Evolutionary conservation across 2,888 invertebrate genomes (phyloP).

Genomic region (Thymelicus lineola): DNA sequence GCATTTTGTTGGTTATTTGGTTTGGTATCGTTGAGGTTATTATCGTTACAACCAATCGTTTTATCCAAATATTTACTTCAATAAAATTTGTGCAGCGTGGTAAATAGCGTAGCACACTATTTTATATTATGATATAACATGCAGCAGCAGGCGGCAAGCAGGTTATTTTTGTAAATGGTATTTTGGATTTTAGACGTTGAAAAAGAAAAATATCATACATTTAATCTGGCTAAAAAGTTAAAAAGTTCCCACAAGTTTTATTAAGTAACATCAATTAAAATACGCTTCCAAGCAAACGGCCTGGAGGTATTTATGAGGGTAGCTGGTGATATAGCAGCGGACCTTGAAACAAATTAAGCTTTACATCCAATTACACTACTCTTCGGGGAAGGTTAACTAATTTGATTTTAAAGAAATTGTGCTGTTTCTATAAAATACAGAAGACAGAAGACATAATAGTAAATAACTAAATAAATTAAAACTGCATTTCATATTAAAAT

Average conservation of each 20-base stretch:
- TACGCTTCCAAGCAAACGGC: slow-evolving; percentile 33
- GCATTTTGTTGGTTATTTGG: too few species aligned
- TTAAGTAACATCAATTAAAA: slow-evolving; percentile 34
- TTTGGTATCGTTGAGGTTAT: too few species aligned
- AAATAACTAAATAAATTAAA: not conserved
- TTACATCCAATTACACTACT: slow-evolving; percentile 35
- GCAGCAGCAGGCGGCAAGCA: too few species aligned
- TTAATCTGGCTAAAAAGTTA: not conserved
- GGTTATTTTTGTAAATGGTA: too few species aligned
- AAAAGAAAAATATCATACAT: too few species aligned
- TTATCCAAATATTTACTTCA: too few species aligned
- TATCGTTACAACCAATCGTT: too few species aligned
- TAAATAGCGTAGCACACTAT: too few species aligned
- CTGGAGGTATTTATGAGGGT: slow-evolving; percentile 37
- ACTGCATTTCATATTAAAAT: not conserved
- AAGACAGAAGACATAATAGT: too few species aligned
- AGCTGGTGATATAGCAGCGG: slow-evolving; percentile 33
- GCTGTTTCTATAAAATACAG: slow-evolving; percentile 2
- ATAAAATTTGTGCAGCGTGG: too few species aligned
- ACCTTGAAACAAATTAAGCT: slow-evolving; percentile 35
- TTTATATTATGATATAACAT: too few species aligned
- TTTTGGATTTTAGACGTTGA: too few species aligned
- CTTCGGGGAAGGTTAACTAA: slow-evolving; percentile 30
- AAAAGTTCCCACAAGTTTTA: slow-evolving; percentile 21
- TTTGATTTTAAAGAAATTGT: slow-evolving; percentile 26